These are phyloP conservation scores for Philypnodon macrostomus DNA, from an alignment of 2,797 vertebrate genomes.

Conservation along the genomic window DNA sequence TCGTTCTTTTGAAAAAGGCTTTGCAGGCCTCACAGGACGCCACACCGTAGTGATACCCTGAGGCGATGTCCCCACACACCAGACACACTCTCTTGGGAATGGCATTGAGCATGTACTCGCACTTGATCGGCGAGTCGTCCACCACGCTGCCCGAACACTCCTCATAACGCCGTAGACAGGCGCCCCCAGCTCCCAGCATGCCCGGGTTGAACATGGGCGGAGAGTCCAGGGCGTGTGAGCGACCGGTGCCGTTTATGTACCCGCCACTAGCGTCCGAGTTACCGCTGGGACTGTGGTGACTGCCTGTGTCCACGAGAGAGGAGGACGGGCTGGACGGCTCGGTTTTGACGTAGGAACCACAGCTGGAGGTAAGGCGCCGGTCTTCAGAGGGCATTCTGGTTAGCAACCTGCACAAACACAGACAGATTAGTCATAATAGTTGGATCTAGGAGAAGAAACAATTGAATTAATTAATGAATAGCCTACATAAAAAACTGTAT, in stretches of 20 bases:
- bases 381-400: slow-evolving; percentile 88
- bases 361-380: slow-evolving; percentile 84
- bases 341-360: slow-evolving; percentile 90
- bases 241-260: slow-evolving; percentile 78
- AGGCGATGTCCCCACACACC: slow-evolving; percentile 91
- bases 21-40: slow-evolving; percentile 95
- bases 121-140: slow-evolving; percentile 87
- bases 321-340: slow-evolving; percentile 89
- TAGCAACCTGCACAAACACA: slow-evolving; percentile 78
- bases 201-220: slow-evolving; percentile 84
- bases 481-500: too few relatives aligned
- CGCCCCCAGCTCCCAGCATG: slow-evolving; percentile 69
- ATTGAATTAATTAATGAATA: too few relatives aligned
- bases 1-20: slow-evolving; percentile 95
- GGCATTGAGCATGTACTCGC: slow-evolving; percentile 90
- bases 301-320: slow-evolving; percentile 85
- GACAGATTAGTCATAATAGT: slow-evolving; percentile 13
- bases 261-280: slow-evolving; percentile 87
- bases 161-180: slow-evolving; percentile 85
- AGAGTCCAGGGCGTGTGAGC: slow-evolving; percentile 84
- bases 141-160: slow-evolving; percentile 81
- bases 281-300: slow-evolving; percentile 87
- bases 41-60: slow-evolving; percentile 93
- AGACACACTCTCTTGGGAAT: slow-evolving; percentile 91
- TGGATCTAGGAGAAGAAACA: neutral